Evolutionary conservation across 2,113 vertebrate species (phyloP), one percentile per base, ranked within the genome.

Genomic region (Phylloscopus trochiloides): DNA sequence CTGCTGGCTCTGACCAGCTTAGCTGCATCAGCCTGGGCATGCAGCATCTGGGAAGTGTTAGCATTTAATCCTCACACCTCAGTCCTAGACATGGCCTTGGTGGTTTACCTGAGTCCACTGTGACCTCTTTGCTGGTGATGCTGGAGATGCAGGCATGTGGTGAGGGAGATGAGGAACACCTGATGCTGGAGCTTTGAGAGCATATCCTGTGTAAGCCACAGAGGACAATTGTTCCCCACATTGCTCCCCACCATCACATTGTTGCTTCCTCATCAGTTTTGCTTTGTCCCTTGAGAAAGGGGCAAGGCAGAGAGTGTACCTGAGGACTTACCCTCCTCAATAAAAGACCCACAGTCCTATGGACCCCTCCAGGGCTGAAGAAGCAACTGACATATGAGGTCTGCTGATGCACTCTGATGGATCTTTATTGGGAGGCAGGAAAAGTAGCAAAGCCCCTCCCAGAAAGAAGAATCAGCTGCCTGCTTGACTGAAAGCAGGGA

Each of bases 101-200:
- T 21, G 19, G 16, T 57, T 80, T 66, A 8, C 20, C 45, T 0
- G 1, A 52, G 34, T 40, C 13, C 36, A 12, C 19, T 9, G 34
- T 3, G 2, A 76, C 13, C 47, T 75, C 52, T 45, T 36, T 54
- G 17, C 51, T 59, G 25, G 58, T 54, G 34, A 16, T 5, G 11
- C 8, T 31, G 47, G 29, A 63, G 38, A 32, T 80, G 32, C 21
- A 57, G 71, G 21, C 38, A 75, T 38, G 15, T 52, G 28, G 12
- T 0, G 0, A 74, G 8, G 14, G 42, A 71, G 24, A 48, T 0
- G 1, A 88, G 38, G 26, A 4, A 51, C 6, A 29, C 6, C 14
- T 67, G 7, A 20, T 38, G 7, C 25, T 54, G 34, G 31, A 75
- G 18, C 20, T 84, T 55, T 1, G 1, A 38, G 31, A 75, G 15